Conservation (phyloP, 2,888 invertebrate species). For the Conistra vaccinii region DNA sequence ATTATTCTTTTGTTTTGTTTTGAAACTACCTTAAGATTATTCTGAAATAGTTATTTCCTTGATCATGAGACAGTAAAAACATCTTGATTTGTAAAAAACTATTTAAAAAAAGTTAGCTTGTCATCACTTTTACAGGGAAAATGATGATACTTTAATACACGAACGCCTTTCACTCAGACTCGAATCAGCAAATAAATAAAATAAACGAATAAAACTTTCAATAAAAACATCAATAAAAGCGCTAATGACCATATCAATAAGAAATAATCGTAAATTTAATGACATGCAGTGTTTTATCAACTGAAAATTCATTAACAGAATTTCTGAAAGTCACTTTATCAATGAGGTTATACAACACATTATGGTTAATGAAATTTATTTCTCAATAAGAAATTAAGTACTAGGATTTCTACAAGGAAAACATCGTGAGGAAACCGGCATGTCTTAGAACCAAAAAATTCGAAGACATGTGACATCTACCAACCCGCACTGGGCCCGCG, state of each 20-base stretch:
- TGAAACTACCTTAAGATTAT: constrained; percentile 7
- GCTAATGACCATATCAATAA: constrained; percentile 8
- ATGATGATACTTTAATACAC: neutral
- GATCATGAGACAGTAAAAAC: neutral
- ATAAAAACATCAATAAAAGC: constrained; percentile 11
- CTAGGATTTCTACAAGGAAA: neutral
- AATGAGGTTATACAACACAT: too few species aligned
- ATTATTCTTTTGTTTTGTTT: constrained; percentile 38
- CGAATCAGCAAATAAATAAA: neutral
- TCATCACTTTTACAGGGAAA: neutral
- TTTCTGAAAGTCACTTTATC: neutral
- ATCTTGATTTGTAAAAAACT: neutral
- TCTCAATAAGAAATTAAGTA: neutral
- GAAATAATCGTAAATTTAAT: constrained; percentile 15
- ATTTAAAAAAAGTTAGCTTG: neutral
- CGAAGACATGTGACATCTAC: too few species aligned
- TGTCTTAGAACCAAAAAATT: too few species aligned
- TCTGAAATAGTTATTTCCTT: constrained; percentile 28
- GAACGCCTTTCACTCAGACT: constrained; percentile 36
- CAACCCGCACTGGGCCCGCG: too few species aligned
- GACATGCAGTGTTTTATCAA: neutral
- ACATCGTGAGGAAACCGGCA: too few species aligned
- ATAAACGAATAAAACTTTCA: neutral
- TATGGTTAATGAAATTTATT: neutral
- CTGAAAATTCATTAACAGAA: neutral